A percentile compares a stretch with the other conserved stretches of the same genome.
These are phyloP conservation scores for Schizotus pectinicornis DNA, from an alignment of 2,888 invertebrate genomes.

Conservation along the genomic window DNA sequence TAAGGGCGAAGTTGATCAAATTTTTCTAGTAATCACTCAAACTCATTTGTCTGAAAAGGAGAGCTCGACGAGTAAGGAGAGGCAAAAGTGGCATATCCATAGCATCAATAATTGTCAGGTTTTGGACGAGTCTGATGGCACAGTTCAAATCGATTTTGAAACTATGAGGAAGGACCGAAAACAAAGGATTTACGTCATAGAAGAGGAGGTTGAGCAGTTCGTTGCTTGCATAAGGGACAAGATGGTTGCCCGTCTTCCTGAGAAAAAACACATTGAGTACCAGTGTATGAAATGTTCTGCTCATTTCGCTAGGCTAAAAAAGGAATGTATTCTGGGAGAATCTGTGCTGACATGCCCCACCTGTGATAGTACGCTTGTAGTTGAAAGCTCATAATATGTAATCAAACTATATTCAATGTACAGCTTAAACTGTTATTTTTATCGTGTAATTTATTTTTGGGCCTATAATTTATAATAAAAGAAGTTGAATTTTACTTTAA, in stretches of 20 bases:
- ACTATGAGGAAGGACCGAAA: slow-evolving; percentile 65
- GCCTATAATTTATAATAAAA: too few relatives aligned
- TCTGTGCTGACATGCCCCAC: slow-evolving; percentile 60
- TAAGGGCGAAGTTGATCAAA: slow-evolving; percentile 49
- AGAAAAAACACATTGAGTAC: slow-evolving; percentile 61
- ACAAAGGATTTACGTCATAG: slow-evolving; percentile 64
- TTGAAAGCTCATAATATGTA: slow-evolving; percentile 48
- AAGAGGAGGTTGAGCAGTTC: slow-evolving; percentile 61
- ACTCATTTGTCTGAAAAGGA: slow-evolving; percentile 54
- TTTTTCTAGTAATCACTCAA: slow-evolving; percentile 54
- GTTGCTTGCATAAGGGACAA: slow-evolving; percentile 43
- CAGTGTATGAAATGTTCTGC: slow-evolving; percentile 69
- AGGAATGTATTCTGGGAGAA: slow-evolving; percentile 35
- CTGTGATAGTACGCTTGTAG: slow-evolving; percentile 66
- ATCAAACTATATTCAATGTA: too few relatives aligned
- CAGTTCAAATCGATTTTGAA: slow-evolving; percentile 66
- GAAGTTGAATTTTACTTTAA: too few relatives aligned
- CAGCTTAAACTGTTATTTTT: too few relatives aligned
- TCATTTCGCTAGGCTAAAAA: slow-evolving; percentile 63
- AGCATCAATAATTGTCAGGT: slow-evolving; percentile 61
- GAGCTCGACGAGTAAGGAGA: slow-evolving; percentile 48
- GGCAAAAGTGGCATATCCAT: slow-evolving; percentile 60
- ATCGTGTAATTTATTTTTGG: too few relatives aligned
- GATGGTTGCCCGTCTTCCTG: slow-evolving; percentile 39
- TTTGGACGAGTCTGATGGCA: slow-evolving; percentile 48